Evolutionary conservation across 1,140 invertebrate species (phyloP).

Genomic region (Ceratitis capitata): DNA sequence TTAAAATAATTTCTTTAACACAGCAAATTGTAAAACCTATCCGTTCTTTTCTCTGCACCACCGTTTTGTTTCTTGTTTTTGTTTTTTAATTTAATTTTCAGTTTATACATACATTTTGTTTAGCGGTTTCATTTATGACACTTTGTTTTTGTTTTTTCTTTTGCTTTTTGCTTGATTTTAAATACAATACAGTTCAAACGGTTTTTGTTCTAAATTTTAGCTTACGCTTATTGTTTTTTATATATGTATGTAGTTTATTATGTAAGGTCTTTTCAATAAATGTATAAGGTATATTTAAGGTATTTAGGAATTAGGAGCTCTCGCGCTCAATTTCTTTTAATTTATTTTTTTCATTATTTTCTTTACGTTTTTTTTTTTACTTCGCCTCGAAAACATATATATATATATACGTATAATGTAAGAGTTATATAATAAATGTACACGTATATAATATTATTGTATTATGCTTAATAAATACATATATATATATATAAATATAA

Average conservation of each 20-base stretch:
- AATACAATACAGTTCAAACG: conserved; percentile 52
- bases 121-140: conserved; percentile 44
- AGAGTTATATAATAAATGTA: conserved; percentile 35
- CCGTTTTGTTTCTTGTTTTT: no score
- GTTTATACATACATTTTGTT: conserved; percentile 41
- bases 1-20: conserved; percentile 57
- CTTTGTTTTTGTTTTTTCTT: conserved; percentile 43
- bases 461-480: conserved; percentile 38
- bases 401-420: conserved; percentile 11
- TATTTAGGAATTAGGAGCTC: conserved; percentile 32
- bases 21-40: conserved; percentile 21
- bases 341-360: background rate
- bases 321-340: conserved; percentile 1
- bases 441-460: conserved; percentile 33
- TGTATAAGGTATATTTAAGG: conserved; percentile 37
- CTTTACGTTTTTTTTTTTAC: background rate
- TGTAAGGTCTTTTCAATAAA: conserved; percentile 33
- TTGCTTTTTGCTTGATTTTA: conserved; percentile 54
- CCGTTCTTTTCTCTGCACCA: background rate
- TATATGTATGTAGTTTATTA: background rate
- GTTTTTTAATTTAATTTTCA: conserved; percentile 43
- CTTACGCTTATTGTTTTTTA: background rate
- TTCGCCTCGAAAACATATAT: conserved; percentile 14
- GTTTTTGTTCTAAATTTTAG: background rate
- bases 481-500: conserved; percentile 40